phyloP scores from a whole-genome alignment of 2,888 invertebrate genomes.

The Unio pictorum region DNA sequence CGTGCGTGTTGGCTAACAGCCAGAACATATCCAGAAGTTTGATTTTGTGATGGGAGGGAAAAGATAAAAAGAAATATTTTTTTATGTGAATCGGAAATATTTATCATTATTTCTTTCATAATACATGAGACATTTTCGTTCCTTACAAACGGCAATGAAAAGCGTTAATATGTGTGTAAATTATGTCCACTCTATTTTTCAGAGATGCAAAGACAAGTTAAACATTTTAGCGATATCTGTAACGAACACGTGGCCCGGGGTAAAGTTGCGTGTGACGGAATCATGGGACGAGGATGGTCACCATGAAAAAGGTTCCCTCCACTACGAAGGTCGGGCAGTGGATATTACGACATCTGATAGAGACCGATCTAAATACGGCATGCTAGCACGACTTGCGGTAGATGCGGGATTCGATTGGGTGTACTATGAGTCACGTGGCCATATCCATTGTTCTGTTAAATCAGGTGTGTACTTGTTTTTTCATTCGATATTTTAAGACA shows the following conservation, averaged over 20 bases:
- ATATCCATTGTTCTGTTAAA: slow-evolving; percentile 97
- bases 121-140: no score
- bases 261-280: slow-evolving; percentile 91
- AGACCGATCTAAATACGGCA: slow-evolving; percentile 93
- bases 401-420: slow-evolving; percentile 99
- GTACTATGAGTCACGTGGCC: slow-evolving; percentile 93
- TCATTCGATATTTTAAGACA: no score
- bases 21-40: no score
- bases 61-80: no score
- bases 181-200: slow-evolving; percentile 68
- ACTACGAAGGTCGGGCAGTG: slow-evolving; percentile 97
- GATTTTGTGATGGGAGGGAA: no score
- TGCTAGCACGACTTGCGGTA: slow-evolving; percentile 94
- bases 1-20: no score
- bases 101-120: no score
- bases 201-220: slow-evolving; percentile 96
- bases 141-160: no score
- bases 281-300: slow-evolving; percentile 94
- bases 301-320: slow-evolving; percentile 84
- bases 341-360: slow-evolving; percentile 96
- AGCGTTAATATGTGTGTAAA: no score
- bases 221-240: slow-evolving; percentile 95
- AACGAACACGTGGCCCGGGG: slow-evolving; percentile 99
- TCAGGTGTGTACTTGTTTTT: slow-evolving; percentile 81
- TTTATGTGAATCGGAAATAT: no score